phyloP scores from a whole-genome alignment of 2,888 invertebrate species.

The Melanchra persicariae region DNA sequence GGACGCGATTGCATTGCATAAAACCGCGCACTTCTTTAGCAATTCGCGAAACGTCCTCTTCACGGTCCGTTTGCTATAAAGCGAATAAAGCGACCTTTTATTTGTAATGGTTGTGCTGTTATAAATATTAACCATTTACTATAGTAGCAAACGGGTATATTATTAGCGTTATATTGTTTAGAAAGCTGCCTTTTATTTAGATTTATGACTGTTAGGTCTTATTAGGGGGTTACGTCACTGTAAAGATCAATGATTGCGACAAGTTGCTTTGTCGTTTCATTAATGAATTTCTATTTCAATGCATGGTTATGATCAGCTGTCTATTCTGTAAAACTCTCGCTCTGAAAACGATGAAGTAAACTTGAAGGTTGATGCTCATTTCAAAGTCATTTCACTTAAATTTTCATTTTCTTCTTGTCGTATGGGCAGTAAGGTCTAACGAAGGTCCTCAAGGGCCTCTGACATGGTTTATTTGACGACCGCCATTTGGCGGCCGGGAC shows the following conservation, averaged over 20 bases:
- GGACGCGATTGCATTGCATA: conserved; percentile 57
- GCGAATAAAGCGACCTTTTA: conserved; percentile 55
- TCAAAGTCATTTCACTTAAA: neutral
- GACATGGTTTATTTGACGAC: no score
- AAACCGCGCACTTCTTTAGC: conserved; percentile 53
- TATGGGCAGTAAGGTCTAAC: no score
- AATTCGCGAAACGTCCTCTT: conserved; percentile 61
- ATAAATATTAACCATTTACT: conserved; percentile 58
- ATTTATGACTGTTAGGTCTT: conserved; percentile 6
- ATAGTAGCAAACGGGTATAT: conserved; percentile 48
- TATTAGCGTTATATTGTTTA: conserved; percentile 47
- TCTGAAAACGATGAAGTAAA: no score
- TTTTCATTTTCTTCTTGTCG: no score
- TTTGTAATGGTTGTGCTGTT: conserved; percentile 51
- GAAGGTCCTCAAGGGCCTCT: no score
- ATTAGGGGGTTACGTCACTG: conserved; percentile 17
- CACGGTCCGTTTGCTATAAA: conserved; percentile 60
- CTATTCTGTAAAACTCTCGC: neutral
- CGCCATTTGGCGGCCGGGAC: no score
- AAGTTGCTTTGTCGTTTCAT: conserved; percentile 9
- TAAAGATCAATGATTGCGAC: conserved; percentile 9
- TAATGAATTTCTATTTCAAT: conserved; percentile 1
- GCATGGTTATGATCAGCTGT: neutral
- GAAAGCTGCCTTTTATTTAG: conserved; percentile 51
- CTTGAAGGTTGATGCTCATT: no score